A percentile compares a stretch with the other conserved stretches of the same genome.
Conservation (phyloP, 1,140 invertebrate species). For the Scylla paramamosain region DNA sequence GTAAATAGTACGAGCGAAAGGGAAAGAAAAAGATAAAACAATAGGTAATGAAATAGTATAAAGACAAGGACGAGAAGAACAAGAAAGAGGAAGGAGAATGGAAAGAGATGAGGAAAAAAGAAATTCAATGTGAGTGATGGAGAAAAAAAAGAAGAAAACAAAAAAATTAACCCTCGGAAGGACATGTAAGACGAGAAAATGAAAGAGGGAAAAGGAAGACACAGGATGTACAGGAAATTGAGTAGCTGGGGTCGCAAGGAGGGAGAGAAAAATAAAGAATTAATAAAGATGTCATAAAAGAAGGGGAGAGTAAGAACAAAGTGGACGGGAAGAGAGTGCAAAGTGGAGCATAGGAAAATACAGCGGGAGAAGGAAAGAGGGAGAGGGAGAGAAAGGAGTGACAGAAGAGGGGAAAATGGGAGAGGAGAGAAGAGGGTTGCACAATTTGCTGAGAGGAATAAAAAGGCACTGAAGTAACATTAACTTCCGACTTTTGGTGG, state of each 20-base stretch:
- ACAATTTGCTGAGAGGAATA: conserved; percentile 22
- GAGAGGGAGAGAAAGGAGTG: neutral
- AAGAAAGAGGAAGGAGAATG: neutral
- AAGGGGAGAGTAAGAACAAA: neutral
- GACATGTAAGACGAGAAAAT: neutral
- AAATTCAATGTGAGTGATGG: neutral
- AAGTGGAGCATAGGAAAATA: conserved; percentile 3
- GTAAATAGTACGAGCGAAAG: neutral
- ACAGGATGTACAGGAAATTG: neutral
- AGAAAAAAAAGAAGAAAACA: neutral
- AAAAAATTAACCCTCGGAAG: neutral
- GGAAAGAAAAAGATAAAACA: neutral
- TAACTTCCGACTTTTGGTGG: neutral
- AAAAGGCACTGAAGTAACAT: conserved; percentile 1
- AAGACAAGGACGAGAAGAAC: neutral
- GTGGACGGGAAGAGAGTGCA: neutral
- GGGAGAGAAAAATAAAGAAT: neutral
- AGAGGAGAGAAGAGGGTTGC: neutral
- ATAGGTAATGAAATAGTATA: neutral
- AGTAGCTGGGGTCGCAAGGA: neutral
- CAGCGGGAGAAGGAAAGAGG: neutral
- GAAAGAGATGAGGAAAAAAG: neutral
- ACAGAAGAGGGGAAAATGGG: neutral
- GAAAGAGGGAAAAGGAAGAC: conserved; percentile 9
- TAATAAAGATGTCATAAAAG: conserved; percentile 15